These are phyloP conservation scores for Lasioglossum lativentre DNA, from an alignment of 2,888 invertebrate genomes.

Conservation along the genomic window DNA sequence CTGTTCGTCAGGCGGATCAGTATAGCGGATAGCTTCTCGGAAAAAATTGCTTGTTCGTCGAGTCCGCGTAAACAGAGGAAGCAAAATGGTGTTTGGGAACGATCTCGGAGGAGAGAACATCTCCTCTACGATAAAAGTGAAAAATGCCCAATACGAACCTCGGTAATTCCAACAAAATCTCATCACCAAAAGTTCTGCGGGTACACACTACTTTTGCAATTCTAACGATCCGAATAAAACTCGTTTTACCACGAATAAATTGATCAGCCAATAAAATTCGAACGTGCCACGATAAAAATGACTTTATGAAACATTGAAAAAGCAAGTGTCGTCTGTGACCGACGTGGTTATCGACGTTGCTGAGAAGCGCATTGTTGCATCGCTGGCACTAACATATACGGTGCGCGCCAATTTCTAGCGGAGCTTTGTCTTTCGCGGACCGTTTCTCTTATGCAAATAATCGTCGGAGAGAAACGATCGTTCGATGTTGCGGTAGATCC, in stretches of 20 bases:
- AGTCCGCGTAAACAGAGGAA: constrained; percentile 26
- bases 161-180: no score
- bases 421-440: constrained; percentile 44
- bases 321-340: no score
- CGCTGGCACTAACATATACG: neutral
- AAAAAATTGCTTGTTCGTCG: constrained; percentile 38
- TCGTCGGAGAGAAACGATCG: constrained; percentile 30
- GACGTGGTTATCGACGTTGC: no score
- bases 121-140: neutral
- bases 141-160: neutral
- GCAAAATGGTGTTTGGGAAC: neutral
- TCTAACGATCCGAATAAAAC: neutral
- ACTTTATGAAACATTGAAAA: neutral
- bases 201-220: no score
- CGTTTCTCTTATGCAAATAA: constrained; percentile 59
- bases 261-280: neutral
- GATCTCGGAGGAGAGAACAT: constrained; percentile 3
- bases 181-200: no score
- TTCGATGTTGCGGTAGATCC: constrained; percentile 29
- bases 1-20: neutral
- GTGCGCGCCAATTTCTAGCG: constrained; percentile 23
- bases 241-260: neutral
- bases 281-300: neutral
- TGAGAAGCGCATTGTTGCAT: neutral
- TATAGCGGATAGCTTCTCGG: constrained; percentile 28